Conservation (phyloP, 2,797 vertebrate genomes). For the Prunella strophiata region DNA sequence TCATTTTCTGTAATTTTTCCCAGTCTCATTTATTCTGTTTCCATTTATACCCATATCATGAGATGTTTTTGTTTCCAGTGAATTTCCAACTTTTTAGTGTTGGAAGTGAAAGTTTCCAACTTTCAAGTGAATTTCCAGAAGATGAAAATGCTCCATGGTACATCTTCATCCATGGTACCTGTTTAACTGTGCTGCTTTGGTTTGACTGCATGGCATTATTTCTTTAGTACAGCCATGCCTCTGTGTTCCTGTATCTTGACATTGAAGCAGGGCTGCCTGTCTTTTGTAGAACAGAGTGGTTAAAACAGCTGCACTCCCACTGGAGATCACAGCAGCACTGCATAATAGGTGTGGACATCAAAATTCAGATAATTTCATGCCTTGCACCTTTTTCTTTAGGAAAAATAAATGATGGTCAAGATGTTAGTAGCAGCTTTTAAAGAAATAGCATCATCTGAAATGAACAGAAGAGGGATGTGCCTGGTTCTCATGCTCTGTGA, state of each 20-base stretch:
- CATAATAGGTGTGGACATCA: background rate
- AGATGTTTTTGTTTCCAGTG: background rate
- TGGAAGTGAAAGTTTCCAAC: background rate
- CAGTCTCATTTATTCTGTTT: background rate
- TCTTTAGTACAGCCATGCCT: background rate
- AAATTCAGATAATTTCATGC: background rate
- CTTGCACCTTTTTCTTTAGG: background rate
- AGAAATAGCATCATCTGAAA: background rate
- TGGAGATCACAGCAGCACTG: background rate
- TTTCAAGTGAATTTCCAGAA: background rate
- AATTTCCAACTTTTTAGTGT: too few species aligned
- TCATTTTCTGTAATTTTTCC: background rate
- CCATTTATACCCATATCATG: background rate
- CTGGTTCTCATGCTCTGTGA: fast-evolving
- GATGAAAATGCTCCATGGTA: background rate
- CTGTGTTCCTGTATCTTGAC: background rate
- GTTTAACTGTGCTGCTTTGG: background rate
- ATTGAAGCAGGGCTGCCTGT: background rate
- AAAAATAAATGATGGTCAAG: background rate
- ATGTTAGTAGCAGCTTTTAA: background rate
- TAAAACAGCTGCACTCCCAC: background rate
- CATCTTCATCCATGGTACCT: background rate
- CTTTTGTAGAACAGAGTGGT: background rate
- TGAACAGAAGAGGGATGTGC: background rate
- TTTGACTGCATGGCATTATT: background rate